Evolutionary conservation across 2,797 vertebrate genomes (phyloP).

Genomic region (Macrochelys suwanniensis): DNA sequence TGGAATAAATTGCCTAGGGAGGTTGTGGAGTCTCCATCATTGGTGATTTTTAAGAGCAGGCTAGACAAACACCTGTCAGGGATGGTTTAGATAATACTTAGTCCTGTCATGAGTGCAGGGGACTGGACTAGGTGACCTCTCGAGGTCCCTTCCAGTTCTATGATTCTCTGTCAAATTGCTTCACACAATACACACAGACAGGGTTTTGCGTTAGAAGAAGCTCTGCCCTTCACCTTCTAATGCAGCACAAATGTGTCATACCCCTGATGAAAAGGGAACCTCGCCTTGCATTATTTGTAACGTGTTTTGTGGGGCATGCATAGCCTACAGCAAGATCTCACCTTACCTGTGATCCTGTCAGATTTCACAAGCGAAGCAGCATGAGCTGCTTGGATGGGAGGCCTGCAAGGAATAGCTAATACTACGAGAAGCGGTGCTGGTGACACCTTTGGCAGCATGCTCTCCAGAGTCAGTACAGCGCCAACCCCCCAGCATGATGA

Average conservation of each 20-base stretch:
- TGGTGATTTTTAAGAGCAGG: too few relatives aligned
- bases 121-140: too few relatives aligned
- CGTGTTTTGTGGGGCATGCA: slow-evolving; percentile 22
- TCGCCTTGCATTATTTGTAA: slow-evolving; percentile 49
- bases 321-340: background rate
- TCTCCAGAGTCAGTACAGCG: background rate
- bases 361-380: slow-evolving; percentile 3
- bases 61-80: too few relatives aligned
- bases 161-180: too few relatives aligned
- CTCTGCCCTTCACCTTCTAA: slow-evolving; percentile 50
- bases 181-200: background rate
- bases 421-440: background rate
- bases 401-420: background rate
- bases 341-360: slow-evolving; percentile 27
- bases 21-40: too few relatives aligned
- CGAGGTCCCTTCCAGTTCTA: too few relatives aligned
- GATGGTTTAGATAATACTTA: too few relatives aligned
- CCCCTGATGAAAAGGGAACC: slow-evolving; percentile 44
- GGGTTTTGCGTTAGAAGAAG: slow-evolving; percentile 35
- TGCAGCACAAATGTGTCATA: slow-evolving; percentile 43
- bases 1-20: too few relatives aligned
- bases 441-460: background rate
- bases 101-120: too few relatives aligned
- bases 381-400: background rate
- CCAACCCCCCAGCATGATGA: background rate